Base-by-base conservation (phyloP, 2,888 invertebrate genomes). In the Tenthredo mesomela region DNA sequence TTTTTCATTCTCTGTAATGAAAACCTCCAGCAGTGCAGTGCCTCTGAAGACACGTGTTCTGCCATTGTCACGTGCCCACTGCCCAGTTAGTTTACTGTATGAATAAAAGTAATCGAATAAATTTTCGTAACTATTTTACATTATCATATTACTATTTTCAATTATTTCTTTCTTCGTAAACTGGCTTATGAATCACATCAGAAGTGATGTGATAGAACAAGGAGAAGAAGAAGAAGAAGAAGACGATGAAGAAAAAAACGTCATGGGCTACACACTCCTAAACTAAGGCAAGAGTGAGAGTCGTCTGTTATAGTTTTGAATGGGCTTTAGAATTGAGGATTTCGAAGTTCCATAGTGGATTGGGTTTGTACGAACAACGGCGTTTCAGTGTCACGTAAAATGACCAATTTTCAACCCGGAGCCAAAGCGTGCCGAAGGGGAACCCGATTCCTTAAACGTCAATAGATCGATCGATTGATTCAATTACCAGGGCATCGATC, bases 401-500 rank as follows among this genome's bases (percentile, higher is more conserved):
- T 43, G 21, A 70, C 29, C n/a, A 47, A 82, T 82, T 82, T 33
- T 4, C 18, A 70, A 82, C 47, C 82, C 82, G 82, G 82, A 82
- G 7, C 61, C 40, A 61, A 43, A 33, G 25, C 67, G 47, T 47
- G 47, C 50, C 67, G 33, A n/a, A 33, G 54, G 80, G 61, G 58
- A 40, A 78, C 58, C 25, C 50, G 75, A 75, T 50, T 75, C 29
- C 78, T 33, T 37, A 82, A 67, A 70, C 82, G 82, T 82, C 67
- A 47, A 82, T 82, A 67, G 82, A 82, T 67, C 82, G 67, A 82
- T 67, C 82, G 67, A 82, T 82, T 43, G 82, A 82, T 82, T 82
- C 82, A 82, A 70, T 82, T 70, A 82, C 70, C 82, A 43, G 82
- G 61, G 67, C 67, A 70, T 67, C 70, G 67, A 43, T 70, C 47